Percentiles rank a stretch among this genome's conserved stretches.
Conservation (phyloP, 2,797 vertebrate species). For the Sparidentex hasta region DNA sequence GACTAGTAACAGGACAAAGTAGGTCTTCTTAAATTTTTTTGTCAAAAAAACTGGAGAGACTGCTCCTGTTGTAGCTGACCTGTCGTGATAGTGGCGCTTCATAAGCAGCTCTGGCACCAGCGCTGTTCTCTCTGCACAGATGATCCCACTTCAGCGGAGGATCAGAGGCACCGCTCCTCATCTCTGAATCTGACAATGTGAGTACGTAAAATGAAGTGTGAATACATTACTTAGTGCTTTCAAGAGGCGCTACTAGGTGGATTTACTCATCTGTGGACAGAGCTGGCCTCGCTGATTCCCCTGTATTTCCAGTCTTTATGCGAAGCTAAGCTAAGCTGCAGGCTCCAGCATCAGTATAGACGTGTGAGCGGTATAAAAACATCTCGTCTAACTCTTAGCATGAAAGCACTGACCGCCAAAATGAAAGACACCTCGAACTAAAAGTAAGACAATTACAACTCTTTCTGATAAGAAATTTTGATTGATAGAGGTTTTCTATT, state of each 20-base stretch:
- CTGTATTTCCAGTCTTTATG: no score
- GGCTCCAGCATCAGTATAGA: no score
- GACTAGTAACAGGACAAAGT: not conserved
- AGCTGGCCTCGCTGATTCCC: no score
- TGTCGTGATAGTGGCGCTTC: conserved; percentile 20
- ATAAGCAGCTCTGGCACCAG: not conserved
- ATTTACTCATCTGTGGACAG: not conserved
- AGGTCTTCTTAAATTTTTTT: conserved; percentile 4
- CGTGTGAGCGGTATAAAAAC: no score
- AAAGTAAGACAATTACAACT: no score
- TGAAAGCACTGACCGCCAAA: no score
- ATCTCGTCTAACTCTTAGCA: no score
- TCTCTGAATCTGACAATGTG: not conserved
- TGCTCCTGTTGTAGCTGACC: conserved; percentile 23
- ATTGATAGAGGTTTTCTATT: no score
- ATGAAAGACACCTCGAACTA: no score
- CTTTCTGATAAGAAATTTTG: no score
- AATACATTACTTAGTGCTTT: not conserved
- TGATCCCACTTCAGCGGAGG: not conserved
- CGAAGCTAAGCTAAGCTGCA: no score
- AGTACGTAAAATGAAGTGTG: not conserved
- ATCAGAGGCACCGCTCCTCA: not conserved
- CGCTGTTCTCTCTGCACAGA: not conserved
- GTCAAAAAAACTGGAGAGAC: not conserved
- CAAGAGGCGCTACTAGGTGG: not conserved